A percentile compares a stretch with the other conserved stretches of the same genome.
Conservation (phyloP, 2,888 invertebrate genomes). For the Morinoia aosen region DNA sequence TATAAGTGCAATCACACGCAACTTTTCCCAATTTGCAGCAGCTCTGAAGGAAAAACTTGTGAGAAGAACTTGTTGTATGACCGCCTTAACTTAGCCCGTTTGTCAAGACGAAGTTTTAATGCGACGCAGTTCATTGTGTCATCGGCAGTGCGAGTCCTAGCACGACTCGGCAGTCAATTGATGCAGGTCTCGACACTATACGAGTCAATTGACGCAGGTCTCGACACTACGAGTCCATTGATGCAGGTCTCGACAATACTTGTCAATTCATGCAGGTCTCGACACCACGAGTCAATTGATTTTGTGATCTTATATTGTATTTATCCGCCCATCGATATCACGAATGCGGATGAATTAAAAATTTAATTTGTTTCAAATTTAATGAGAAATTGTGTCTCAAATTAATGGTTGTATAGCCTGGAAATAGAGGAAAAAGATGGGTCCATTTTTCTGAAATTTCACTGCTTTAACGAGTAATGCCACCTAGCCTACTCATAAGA, state of each 20-base stretch:
- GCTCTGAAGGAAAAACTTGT: not conserved
- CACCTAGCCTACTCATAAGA: too few relatives aligned
- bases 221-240: too few relatives aligned
- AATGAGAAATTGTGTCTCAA: too few relatives aligned
- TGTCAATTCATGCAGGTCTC: not conserved
- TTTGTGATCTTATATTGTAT: not conserved
- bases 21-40: not conserved
- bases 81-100: constrained; percentile 1
- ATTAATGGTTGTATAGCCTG: too few relatives aligned
- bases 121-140: constrained; percentile 37
- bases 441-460: too few relatives aligned
- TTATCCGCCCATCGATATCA: not conserved
- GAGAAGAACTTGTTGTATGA: not conserved
- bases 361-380: too few relatives aligned
- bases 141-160: not conserved
- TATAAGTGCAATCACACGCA: not conserved
- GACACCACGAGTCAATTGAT: not conserved
- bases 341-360: not conserved
- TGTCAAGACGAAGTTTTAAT: constrained; percentile 27
- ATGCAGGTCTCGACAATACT: not conserved
- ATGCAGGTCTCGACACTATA: not conserved
- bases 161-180: not conserved
- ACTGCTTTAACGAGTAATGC: too few relatives aligned
- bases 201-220: too few relatives aligned
- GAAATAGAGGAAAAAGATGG: too few relatives aligned